These are phyloP conservation scores for Vombatus ursinus DNA, from an alignment of 2,113 vertebrate genomes.

Conservation along the genomic window DNA sequence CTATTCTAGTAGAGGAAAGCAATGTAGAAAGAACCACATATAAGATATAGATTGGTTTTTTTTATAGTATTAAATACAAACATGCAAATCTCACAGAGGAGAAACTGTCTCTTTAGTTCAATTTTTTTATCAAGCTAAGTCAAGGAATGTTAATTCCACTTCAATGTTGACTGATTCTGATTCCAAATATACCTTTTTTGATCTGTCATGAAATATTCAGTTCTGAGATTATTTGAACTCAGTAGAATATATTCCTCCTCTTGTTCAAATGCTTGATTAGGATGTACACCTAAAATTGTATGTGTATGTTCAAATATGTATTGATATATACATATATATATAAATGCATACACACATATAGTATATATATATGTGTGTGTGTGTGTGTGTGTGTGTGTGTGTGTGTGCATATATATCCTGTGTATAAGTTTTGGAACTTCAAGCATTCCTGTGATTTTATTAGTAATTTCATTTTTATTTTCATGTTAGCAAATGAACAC, in stretches of 20 bases:
- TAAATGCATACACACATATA: too few species aligned
- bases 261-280: slow-evolving; percentile 78
- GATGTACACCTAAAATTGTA: slow-evolving; percentile 65
- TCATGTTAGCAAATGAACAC: neutral
- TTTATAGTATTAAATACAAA: slow-evolving; percentile 80
- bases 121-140: slow-evolving; percentile 63
- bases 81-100: slow-evolving; percentile 61
- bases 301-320: neutral
- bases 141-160: slow-evolving; percentile 69
- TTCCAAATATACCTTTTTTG: slow-evolving; percentile 79
- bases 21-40: slow-evolving; percentile 74
- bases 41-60: slow-evolving; percentile 71
- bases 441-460: neutral
- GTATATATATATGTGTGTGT: too few species aligned
- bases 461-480: neutral
- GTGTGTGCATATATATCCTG: neutral
- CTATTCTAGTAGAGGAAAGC: slow-evolving; percentile 48
- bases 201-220: slow-evolving; percentile 63
- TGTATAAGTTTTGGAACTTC: too few species aligned
- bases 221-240: slow-evolving; percentile 72
- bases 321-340: neutral
- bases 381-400: too few species aligned
- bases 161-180: slow-evolving; percentile 52
- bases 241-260: slow-evolving; percentile 72
- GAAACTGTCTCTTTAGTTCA: slow-evolving; percentile 71